Conservation (phyloP, 2,797 vertebrate genomes). For the Antennarius maculatus region DNA sequence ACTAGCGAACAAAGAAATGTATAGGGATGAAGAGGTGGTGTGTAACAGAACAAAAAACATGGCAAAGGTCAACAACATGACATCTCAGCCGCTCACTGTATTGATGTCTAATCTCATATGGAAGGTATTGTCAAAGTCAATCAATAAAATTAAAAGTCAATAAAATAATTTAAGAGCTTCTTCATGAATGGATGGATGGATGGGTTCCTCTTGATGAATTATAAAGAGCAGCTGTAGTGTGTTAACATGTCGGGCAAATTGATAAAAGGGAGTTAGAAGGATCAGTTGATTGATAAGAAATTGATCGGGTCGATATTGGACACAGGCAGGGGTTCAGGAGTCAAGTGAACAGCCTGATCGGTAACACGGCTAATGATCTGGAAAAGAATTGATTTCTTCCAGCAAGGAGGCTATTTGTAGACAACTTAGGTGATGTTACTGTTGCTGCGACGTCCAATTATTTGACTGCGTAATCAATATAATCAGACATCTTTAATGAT, state of each 20-base stretch:
- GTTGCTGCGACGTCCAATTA: too few species aligned
- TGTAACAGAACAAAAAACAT: too few species aligned
- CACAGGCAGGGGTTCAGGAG: not conserved
- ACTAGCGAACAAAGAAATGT: not conserved
- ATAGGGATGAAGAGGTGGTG: not conserved
- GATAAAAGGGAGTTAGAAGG: slow-evolving; percentile 8
- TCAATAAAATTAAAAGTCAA: too few species aligned
- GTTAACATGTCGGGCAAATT: slow-evolving; percentile 6
- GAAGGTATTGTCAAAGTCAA: too few species aligned
- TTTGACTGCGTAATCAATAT: not conserved
- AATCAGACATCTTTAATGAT: not conserved
- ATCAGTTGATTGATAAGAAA: slow-evolving; percentile 30
- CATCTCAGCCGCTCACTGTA: too few species aligned
- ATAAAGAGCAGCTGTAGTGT: slow-evolving; percentile 9
- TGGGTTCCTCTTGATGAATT: too few species aligned
- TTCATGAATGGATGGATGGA: too few species aligned
- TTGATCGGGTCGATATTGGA: not conserved
- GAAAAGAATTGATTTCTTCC: not conserved
- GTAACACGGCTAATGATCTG: slow-evolving; percentile 2
- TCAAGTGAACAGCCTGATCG: not conserved
- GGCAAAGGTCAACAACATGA: too few species aligned
- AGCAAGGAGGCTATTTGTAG: not conserved
- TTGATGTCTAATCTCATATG: too few species aligned
- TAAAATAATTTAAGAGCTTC: too few species aligned
- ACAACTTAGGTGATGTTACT: not conserved